Conservation (phyloP, 2,888 invertebrate species). For the Ferrisia virgata region DNA sequence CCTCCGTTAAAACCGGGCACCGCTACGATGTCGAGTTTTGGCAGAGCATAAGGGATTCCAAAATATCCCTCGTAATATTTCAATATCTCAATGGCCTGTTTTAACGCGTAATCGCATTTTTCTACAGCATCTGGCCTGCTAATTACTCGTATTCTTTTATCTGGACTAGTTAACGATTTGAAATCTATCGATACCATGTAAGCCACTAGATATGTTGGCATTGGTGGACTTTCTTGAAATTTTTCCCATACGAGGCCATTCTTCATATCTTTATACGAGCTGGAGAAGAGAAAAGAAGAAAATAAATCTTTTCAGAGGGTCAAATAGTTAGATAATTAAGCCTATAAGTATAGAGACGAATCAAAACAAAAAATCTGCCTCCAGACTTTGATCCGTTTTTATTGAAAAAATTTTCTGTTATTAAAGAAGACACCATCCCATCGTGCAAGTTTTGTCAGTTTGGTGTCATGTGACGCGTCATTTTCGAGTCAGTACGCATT, state of each 20-base stretch:
- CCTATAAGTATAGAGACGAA: too few relatives aligned
- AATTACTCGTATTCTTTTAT: constrained; percentile 46
- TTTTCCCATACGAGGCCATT: neutral
- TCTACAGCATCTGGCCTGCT: constrained; percentile 47
- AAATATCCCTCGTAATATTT: constrained; percentile 62
- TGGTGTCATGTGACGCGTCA: too few relatives aligned
- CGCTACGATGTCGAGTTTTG: constrained; percentile 70
- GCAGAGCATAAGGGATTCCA: constrained; percentile 60
- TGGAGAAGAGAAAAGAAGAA: neutral
- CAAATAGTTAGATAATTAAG: too few relatives aligned
- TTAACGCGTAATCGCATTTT: constrained; percentile 58
- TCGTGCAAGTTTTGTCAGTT: too few relatives aligned
- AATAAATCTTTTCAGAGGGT: neutral
- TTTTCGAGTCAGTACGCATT: too few relatives aligned
- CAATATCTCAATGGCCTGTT: constrained; percentile 60
- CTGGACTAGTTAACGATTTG: constrained; percentile 52
- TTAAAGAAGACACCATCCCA: too few relatives aligned
- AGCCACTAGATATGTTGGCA: constrained; percentile 68
- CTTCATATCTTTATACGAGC: too few relatives aligned
- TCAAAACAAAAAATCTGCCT: too few relatives aligned
- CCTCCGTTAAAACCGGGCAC: constrained; percentile 76
- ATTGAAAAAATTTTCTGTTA: too few relatives aligned
- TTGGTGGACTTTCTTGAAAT: constrained; percentile 45
- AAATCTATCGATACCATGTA: constrained; percentile 81
- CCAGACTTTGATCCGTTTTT: too few relatives aligned